phyloP scores from a whole-genome alignment of 2,888 invertebrate species.

The Smittia sp. region DNA sequence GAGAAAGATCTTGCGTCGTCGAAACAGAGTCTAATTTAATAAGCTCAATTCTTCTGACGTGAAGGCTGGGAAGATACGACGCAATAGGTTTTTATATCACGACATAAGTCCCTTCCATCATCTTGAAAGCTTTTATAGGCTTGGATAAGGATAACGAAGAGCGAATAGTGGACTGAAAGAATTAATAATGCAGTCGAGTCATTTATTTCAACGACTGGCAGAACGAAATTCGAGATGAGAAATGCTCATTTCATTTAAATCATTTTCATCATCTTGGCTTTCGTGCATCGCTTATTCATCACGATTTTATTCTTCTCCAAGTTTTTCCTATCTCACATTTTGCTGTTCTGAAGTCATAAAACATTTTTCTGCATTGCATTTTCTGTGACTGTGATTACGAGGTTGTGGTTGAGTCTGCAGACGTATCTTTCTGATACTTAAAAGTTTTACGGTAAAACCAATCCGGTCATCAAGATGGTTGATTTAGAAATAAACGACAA shows the following conservation, averaged over 20 bases:
- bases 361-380: neutral
- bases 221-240: neutral
- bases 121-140: neutral
- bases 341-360: neutral
- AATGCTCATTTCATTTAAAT: neutral
- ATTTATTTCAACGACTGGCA: neutral
- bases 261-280: neutral
- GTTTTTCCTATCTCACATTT: neutral
- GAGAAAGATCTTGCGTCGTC: constrained; percentile 8
- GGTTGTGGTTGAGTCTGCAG: too few relatives aligned
- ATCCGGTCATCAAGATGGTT: too few relatives aligned
- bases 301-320: neutral
- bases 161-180: neutral
- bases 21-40: constrained; percentile 28
- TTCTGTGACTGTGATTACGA: neutral
- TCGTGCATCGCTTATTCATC: neutral
- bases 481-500: too few relatives aligned
- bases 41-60: neutral
- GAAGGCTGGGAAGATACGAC: neutral
- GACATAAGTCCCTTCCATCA: constrained; percentile 5
- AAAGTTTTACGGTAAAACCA: too few relatives aligned
- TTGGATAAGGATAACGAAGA: neutral
- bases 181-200: neutral
- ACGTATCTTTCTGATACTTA: too few relatives aligned
- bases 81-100: neutral